Conservation (phyloP, 2,797 vertebrate genomes). For the Anolis apletophallus region DNA sequence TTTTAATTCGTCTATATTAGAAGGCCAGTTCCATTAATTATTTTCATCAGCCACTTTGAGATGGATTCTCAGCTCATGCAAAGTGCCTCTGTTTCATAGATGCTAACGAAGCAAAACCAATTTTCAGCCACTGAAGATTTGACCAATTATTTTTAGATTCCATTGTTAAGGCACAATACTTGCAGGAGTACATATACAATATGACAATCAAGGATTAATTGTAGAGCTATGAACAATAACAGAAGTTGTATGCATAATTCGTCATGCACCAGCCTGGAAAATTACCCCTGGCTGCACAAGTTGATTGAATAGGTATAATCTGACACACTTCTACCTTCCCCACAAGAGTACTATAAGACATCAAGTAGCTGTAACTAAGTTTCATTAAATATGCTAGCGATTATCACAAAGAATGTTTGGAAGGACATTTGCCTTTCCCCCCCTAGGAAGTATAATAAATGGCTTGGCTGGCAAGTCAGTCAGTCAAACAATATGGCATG, state of each 20-base stretch:
- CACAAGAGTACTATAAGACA: constrained; percentile 19
- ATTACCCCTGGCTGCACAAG: constrained; percentile 17
- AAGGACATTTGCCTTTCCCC: not conserved
- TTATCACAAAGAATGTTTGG: not conserved
- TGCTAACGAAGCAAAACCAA: constrained; percentile 13
- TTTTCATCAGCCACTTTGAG: not conserved
- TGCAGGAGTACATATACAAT: not conserved
- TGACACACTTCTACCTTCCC: not conserved
- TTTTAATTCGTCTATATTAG: constrained; percentile 4
- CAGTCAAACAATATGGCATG: not conserved
- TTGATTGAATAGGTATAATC: constrained; percentile 30
- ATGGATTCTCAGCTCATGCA: not conserved
- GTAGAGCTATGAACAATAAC: constrained; percentile 29
- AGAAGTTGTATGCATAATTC: constrained; percentile 32
- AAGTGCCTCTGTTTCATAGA: not conserved
- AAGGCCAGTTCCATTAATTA: not conserved
- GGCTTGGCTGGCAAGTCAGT: constrained; percentile 3
- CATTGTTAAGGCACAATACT: constrained; percentile 15
- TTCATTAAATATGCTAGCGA: constrained; percentile 16
- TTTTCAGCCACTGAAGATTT: constrained; percentile 14
- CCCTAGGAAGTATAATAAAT: constrained; percentile 12
- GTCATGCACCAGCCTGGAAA: constrained; percentile 29
- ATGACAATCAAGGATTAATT: constrained; percentile 25
- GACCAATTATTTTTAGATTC: constrained; percentile 25
- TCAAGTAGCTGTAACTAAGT: not conserved